Base-by-base conservation (phyloP, 2,797 vertebrate species). In the Neosalanx taihuensis region DNA sequence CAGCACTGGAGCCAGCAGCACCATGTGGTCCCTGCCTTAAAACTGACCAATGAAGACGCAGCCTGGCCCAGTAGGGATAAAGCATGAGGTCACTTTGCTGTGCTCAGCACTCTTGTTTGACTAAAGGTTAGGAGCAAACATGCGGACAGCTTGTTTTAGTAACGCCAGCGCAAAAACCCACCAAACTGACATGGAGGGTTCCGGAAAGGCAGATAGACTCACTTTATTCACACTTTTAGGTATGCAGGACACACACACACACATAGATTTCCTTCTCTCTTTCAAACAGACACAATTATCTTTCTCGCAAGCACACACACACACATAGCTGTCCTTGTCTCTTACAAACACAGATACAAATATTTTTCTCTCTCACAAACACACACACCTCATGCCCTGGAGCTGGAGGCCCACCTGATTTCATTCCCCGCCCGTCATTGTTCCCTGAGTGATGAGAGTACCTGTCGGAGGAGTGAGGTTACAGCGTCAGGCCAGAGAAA, bases 21-120 rank as follows among this genome's bases (percentile, higher is more conserved):
- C 83, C 83, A 86, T 83, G 81, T 87, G 87, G 80, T n/a, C 68
- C 76, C 81, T 87, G 83, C 85, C 84, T 88, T 86, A 84, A 89
- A 73, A 83, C 75, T 2, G 46, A 49, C 46, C 46, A 10, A 37
- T 37, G 7, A 37, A 9, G 4, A 37, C 1, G 35, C 35, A 37
- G 6, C 35, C 35, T 5, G 35, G 35, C 35, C 6, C 4, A 6
- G 6, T 4, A 37, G 35, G 35, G 35, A 6, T 37, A 5, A 37
- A 5, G 35, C 5, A 7, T 37, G 35, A 37, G 35, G 35, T 37
- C 4, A 37, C 4, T 37, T 7, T 37, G 35, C 9, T 9, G 9
- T 7, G 4, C 12, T 31, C 29, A 12, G 15, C 30, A 56, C n/a
- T 60, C 6, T 58, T 41, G 46, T 30, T 9, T 18, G 1, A 23